These are phyloP conservation scores for Esox niger DNA, from an alignment of 2,113 vertebrate genomes.

Conservation along the genomic window DNA sequence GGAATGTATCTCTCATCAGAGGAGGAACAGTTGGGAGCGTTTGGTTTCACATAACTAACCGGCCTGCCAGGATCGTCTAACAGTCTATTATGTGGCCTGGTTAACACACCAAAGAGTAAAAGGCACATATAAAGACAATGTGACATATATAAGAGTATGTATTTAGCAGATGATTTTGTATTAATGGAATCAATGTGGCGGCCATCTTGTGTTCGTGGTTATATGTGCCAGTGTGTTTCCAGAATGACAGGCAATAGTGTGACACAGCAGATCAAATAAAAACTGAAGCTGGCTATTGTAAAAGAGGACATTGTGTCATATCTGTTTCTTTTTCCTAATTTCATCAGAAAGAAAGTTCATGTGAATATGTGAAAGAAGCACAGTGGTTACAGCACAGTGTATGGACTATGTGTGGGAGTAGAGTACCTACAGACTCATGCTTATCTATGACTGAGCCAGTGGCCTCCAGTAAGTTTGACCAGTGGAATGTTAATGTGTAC, in stretches of 20 bases:
- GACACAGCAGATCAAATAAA: background rate
- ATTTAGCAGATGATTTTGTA: background rate
- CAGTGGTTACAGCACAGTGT: slow-evolving; percentile 1
- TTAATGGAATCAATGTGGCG: background rate
- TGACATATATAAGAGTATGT: background rate
- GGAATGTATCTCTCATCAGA: background rate
- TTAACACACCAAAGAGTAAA: background rate
- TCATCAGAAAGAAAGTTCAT: slow-evolving; percentile 3
- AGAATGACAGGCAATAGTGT: background rate
- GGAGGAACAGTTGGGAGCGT: background rate
- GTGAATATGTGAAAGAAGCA: slow-evolving; percentile 16
- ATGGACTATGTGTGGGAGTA: too few relatives aligned
- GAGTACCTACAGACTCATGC: background rate
- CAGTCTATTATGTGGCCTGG: background rate
- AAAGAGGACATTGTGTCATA: background rate
- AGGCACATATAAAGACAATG: background rate
- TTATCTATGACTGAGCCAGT: background rate
- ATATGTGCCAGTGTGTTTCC: too few relatives aligned
- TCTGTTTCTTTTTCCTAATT: slow-evolving; percentile 1
- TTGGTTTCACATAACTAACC: background rate
- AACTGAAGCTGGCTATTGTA: background rate
- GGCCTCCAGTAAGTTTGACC: too few relatives aligned
- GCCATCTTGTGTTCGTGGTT: too few relatives aligned
- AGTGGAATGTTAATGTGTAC: background rate
- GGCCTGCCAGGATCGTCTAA: background rate